Base-by-base conservation (phyloP, 2,888 invertebrate species). In the Fragum sueziense region DNA sequence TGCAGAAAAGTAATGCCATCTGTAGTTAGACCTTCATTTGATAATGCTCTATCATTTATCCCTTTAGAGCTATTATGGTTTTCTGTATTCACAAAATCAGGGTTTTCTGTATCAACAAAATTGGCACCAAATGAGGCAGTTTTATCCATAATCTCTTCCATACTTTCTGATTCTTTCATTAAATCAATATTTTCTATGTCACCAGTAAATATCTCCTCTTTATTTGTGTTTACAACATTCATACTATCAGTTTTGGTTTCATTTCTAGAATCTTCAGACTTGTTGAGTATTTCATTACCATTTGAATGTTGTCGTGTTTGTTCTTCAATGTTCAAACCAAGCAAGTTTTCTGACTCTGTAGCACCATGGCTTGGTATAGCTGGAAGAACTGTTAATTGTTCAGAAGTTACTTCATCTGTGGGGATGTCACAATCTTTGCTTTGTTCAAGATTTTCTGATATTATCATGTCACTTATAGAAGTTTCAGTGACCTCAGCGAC, bases 81-180 rank as follows among this genome's bases (percentile, higher is more conserved):
- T 47, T 47, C 47, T 20, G 17, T 20, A 9, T 47, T n/a, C 14
- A 47, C 7, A 3, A 20, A 20, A n/a, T 47, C n/a, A 3, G 17
- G n/a, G n/a, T 14, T 47, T 47, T 47, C 47, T 20, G 17, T 20
- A 9, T 47, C 47, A 47, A 47, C 7, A 3, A 20, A 20, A n/a
- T 47, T n/a, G 3, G 3, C 17, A 2, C 4, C 47, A 9, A n/a
- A 9, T 4, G 47, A 14, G 3, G 3, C 47, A 9, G 4, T 47
- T 4, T 14, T 20, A 9, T 14, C 47, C n/a, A 47, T 47, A 14
- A 47, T 47, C 27, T 78, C 77, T 61, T 78, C 73, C 34, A 54
- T 52, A 68, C 77, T 78, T 73, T 73, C 73, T 22, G 57, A 22
- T 57, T 57, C 57, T 57, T 22, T 57, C 57, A 22, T 57, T 3